phyloP scores from a whole-genome alignment of 2,113 vertebrate genomes.

The Poeciliopsis retropinna region DNA sequence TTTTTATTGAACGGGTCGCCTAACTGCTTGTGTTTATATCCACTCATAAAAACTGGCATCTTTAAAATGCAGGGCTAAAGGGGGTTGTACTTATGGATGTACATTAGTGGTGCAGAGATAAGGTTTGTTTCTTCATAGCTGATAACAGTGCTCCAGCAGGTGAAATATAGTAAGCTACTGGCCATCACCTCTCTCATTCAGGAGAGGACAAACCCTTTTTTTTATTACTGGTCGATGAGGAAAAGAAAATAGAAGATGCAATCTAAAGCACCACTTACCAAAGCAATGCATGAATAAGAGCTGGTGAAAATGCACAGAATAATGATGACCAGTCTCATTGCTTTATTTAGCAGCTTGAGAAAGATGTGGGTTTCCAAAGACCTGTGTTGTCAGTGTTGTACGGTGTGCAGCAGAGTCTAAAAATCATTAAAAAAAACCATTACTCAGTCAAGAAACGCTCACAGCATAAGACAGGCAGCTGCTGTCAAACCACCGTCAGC shows the following conservation, averaged over 20 bases:
- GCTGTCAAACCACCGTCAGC: too few relatives aligned
- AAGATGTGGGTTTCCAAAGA: too few relatives aligned
- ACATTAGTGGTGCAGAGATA: not conserved
- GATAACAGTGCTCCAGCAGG: not conserved
- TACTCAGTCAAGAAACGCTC: too few relatives aligned
- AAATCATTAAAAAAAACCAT: too few relatives aligned
- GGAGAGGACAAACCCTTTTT: not conserved
- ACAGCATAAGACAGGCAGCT: too few relatives aligned
- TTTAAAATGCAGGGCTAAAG: slow-evolving; percentile 4
- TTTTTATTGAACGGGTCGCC: slow-evolving; percentile 22
- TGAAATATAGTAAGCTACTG: not conserved
- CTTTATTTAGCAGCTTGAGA: too few relatives aligned
- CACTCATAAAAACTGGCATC: slow-evolving; percentile 3
- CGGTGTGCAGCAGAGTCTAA: too few relatives aligned
- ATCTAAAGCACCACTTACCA: not conserved
- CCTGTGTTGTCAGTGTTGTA: not conserved
- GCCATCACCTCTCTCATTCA: not conserved
- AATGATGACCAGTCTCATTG: too few relatives aligned
- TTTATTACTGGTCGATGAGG: not conserved
- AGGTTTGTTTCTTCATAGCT: not conserved
- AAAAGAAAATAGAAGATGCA: not conserved
- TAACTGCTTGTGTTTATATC: slow-evolving; percentile 20
- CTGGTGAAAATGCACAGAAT: too few relatives aligned
- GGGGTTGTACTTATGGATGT: slow-evolving; percentile 2
- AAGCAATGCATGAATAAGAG: not conserved